These are phyloP conservation scores for Formica selysi DNA, from an alignment of 1,140 invertebrate species.

Conservation along the genomic window DNA sequence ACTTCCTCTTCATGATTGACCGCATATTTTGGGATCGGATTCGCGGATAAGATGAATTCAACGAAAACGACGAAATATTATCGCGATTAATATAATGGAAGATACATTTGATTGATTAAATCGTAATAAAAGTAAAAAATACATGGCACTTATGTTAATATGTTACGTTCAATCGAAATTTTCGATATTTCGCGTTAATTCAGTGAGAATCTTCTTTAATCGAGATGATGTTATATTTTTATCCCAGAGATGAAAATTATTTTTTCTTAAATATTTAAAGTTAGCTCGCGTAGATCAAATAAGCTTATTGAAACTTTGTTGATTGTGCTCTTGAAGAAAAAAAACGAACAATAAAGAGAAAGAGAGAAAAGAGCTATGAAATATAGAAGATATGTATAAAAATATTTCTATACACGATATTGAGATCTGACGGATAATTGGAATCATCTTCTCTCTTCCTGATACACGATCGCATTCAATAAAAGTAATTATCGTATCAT, in stretches of 20 bases:
- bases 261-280: neutral
- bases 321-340: neutral
- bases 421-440: constrained; percentile 59
- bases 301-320: neutral
- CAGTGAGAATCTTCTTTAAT: neutral
- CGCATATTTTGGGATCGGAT: constrained; percentile 49
- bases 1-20: constrained; percentile 18
- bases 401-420: constrained; percentile 29
- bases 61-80: constrained; percentile 41
- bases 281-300: neutral
- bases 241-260: neutral
- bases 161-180: neutral
- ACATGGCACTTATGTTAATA: no score
- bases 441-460: constrained; percentile 52
- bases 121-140: neutral
- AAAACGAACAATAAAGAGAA: no score
- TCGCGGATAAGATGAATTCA: constrained; percentile 41
- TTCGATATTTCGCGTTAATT: neutral
- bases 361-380: neutral
- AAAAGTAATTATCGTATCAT: constrained; percentile 72
- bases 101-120: neutral
- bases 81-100: neutral
- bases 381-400: neutral
- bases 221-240: neutral
- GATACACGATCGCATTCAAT: constrained; percentile 71